Conservation (phyloP, 2,797 vertebrate species). For the Limosa lapponica region DNA sequence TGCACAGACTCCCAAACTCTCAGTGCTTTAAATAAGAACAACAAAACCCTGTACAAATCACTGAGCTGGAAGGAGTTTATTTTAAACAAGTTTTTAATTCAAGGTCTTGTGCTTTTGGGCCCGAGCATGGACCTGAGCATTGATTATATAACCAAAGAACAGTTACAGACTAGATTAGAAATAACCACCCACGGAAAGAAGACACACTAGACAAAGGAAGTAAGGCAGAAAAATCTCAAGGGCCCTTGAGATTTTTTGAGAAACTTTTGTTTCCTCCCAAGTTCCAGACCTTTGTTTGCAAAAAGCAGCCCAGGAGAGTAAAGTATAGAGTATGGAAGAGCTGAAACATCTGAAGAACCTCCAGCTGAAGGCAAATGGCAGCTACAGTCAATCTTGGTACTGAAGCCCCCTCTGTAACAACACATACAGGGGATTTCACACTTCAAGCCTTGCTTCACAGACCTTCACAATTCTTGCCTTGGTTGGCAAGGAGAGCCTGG, state of each 20-base stretch:
- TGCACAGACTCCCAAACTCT: neutral
- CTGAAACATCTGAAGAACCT: neutral
- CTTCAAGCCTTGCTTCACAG: neutral
- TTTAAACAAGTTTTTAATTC: neutral
- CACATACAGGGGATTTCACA: neutral
- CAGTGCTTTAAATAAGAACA: neutral
- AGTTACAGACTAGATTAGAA: neutral
- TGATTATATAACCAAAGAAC: neutral
- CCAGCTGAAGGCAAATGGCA: neutral
- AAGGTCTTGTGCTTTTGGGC: neutral
- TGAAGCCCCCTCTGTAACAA: neutral
- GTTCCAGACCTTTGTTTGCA: neutral
- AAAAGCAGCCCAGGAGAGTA: neutral
- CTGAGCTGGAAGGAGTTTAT: neutral
- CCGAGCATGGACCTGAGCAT: rapidly evolving
- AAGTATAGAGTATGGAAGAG: neutral
- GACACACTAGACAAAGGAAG: neutral
- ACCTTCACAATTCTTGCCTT: neutral
- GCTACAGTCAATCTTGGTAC: neutral
- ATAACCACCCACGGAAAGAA: neutral
- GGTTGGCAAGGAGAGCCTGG: neutral
- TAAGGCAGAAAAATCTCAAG: neutral
- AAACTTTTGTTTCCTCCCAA: neutral
- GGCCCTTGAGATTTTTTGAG: too few relatives aligned
- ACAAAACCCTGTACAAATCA: neutral